Conservation (phyloP, 1,140 invertebrate genomes). For the Macrotrachela quadricornifera region DNA sequence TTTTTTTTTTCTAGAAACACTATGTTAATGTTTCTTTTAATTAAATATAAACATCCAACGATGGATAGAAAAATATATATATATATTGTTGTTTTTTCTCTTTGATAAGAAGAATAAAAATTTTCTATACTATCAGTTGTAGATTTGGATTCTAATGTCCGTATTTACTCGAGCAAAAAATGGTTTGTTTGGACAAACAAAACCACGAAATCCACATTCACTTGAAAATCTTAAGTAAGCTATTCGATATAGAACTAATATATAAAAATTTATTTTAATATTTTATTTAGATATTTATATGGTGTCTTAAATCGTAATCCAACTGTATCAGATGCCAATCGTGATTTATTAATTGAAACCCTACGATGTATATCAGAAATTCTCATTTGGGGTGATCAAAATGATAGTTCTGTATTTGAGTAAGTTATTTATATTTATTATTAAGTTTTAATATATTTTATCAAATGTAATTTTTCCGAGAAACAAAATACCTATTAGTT, state of each 20-base stretch:
- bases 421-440: constrained; percentile 41
- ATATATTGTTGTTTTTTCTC: too few relatives aligned
- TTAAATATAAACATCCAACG: too few relatives aligned
- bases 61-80: too few relatives aligned
- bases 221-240: constrained; percentile 74
- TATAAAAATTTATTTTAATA: neutral
- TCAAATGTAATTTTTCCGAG: too few relatives aligned
- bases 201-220: constrained; percentile 83
- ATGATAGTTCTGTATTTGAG: constrained; percentile 98
- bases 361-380: constrained; percentile 91
- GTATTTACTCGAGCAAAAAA: too few relatives aligned
- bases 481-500: too few relatives aligned
- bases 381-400: constrained; percentile 98
- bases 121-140: too few relatives aligned
- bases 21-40: too few relatives aligned
- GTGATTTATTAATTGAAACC: constrained; percentile 81
- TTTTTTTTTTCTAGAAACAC: too few relatives aligned
- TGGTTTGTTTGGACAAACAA: constrained; percentile 16
- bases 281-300: neutral
- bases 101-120: too few relatives aligned
- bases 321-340: constrained; percentile 78
- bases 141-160: too few relatives aligned
- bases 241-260: neutral
- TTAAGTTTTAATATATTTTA: too few relatives aligned
- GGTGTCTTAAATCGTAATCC: constrained; percentile 76